phyloP scores from a whole-genome alignment of 1,140 invertebrate genomes.

The Drosophila triauraria region DNA sequence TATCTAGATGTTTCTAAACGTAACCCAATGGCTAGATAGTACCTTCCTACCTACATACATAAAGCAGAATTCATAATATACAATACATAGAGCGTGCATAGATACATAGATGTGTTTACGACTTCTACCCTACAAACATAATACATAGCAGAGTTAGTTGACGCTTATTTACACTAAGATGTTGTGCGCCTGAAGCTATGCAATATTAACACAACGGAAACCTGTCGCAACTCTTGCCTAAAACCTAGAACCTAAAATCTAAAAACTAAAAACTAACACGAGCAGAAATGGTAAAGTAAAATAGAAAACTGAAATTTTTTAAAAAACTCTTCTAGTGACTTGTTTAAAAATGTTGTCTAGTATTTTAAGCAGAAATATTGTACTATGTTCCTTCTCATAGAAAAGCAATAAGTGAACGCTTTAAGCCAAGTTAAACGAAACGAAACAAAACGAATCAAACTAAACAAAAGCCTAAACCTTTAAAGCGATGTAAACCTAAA shows the following conservation, averaged over 20 bases:
- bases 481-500: constrained; percentile 40
- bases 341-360: constrained; percentile 78
- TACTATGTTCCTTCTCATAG: constrained; percentile 80
- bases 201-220: constrained; percentile 30
- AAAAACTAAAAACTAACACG: constrained; percentile 17
- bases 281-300: constrained; percentile 26
- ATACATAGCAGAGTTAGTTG: constrained; percentile 60
- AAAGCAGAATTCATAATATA: constrained; percentile 26
- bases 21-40: constrained; percentile 41
- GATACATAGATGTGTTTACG: constrained; percentile 30
- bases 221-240: constrained; percentile 38
- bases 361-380: constrained; percentile 75
- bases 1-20: constrained; percentile 55
- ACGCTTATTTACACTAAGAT: constrained; percentile 68
- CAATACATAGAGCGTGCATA: constrained; percentile 27
- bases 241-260: constrained; percentile 8
- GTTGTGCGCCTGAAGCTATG: constrained; percentile 54
- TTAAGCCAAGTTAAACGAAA: constrained; percentile 73
- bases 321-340: constrained; percentile 69
- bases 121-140: constrained; percentile 22
- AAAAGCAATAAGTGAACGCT: constrained; percentile 79
- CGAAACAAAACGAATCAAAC: constrained; percentile 72
- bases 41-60: constrained; percentile 22
- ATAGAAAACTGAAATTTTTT: constrained; percentile 15
- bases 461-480: constrained; percentile 59